Conservation (phyloP, 2,113 vertebrate genomes). For the Eubucco bourcierii region DNA sequence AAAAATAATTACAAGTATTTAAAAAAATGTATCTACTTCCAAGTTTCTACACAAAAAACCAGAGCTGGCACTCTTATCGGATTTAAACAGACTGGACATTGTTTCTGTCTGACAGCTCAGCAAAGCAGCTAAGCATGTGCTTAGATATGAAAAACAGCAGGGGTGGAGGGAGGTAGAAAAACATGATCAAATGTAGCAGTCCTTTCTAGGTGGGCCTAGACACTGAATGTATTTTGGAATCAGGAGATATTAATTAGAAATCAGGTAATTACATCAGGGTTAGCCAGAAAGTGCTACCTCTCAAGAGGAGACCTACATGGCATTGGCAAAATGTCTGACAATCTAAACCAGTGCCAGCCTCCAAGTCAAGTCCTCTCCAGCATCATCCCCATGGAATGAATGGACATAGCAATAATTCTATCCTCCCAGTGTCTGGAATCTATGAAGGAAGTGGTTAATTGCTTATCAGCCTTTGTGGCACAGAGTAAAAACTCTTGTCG, state of each 20-base stretch:
- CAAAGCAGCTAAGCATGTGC: not conserved
- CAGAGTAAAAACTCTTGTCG: conserved; percentile 8
- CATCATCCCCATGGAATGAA: accelerated
- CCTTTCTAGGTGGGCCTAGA: not conserved
- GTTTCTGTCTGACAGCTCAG: not conserved
- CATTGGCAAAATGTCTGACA: not conserved
- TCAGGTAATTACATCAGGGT: not conserved
- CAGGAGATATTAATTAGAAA: not conserved
- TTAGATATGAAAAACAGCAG: not conserved
- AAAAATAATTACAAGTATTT: not conserved
- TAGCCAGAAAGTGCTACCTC: not conserved
- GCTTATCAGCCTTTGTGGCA: not conserved
- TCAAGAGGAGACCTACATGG: not conserved
- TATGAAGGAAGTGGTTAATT: conserved; percentile 37
- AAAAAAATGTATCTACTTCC: not conserved
- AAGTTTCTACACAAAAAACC: not conserved
- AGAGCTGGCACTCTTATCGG: not conserved
- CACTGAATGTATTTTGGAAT: not conserved
- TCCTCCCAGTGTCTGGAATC: not conserved
- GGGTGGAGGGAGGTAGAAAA: not conserved
- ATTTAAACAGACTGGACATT: not conserved
- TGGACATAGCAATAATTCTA: not conserved
- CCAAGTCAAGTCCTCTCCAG: not conserved
- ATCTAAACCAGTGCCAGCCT: not conserved
- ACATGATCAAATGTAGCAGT: not conserved